Conservation (phyloP, 2,113 vertebrate genomes). For the Dolichallabes microphthalmus region DNA sequence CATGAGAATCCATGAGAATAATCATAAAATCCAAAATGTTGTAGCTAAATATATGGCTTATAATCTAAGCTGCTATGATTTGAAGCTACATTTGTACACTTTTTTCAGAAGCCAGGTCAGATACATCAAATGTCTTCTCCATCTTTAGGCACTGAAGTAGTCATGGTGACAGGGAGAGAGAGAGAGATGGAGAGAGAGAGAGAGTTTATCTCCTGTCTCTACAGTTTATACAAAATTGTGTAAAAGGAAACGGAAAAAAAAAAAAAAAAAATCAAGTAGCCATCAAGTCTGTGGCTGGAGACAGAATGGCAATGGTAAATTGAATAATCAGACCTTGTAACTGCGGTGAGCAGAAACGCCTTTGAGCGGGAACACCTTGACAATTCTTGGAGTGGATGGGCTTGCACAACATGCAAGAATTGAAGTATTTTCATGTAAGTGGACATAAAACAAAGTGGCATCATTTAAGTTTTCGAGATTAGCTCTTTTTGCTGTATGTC, state of each 20-base stretch:
- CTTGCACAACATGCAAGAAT: too few species aligned
- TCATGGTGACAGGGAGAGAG: background rate
- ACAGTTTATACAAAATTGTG: background rate
- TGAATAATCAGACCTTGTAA: background rate
- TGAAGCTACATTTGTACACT: background rate
- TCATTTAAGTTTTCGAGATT: too few species aligned
- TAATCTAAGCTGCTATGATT: background rate
- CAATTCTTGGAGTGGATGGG: background rate
- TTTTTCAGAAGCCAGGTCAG: background rate
- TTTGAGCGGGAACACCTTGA: background rate
- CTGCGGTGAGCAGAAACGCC: background rate
- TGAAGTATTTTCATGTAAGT: too few species aligned
- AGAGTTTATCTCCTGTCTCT: too few species aligned
- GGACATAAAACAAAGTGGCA: too few species aligned
- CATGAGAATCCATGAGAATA: background rate
- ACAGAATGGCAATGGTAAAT: background rate
- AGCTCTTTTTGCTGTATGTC: too few species aligned
- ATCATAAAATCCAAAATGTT: background rate
- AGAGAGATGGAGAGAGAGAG: background rate
- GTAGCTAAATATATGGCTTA: background rate
- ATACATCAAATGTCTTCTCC: background rate
- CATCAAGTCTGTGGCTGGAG: background rate
- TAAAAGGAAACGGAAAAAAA: background rate
- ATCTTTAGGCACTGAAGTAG: background rate
- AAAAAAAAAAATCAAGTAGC: background rate